Conservation (phyloP, 2,113 vertebrate genomes). For the Callipepla californica region DNA sequence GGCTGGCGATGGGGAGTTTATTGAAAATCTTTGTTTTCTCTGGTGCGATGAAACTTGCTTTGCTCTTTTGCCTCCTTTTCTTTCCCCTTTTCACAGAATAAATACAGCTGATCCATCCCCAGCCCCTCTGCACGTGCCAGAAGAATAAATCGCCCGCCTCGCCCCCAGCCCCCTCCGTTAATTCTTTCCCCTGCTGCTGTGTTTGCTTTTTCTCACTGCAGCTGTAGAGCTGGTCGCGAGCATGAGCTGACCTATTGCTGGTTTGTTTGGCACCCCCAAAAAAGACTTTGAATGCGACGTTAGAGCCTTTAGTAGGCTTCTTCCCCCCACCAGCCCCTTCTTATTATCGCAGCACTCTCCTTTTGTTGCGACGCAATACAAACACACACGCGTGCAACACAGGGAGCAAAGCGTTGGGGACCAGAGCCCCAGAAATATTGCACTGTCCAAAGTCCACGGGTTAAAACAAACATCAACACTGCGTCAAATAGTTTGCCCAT, state of each 20-base stretch:
- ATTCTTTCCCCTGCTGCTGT: constrained; percentile 71
- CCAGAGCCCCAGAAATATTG: constrained; percentile 64
- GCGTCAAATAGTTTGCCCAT: constrained; percentile 73
- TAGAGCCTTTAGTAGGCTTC: constrained; percentile 32
- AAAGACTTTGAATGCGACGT: constrained; percentile 56
- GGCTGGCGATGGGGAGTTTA: constrained; percentile 33
- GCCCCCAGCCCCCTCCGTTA: constrained; percentile 43
- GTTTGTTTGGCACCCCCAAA: constrained; percentile 43
- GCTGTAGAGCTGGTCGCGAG: constrained; percentile 75
- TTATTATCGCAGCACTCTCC: constrained; percentile 34
- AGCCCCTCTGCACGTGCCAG: constrained; percentile 79
- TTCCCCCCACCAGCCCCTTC: not conserved
- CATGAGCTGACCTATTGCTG: constrained; percentile 67
- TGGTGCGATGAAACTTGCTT: constrained; percentile 65
- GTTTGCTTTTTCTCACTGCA: constrained; percentile 78
- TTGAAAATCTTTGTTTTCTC: constrained; percentile 71
- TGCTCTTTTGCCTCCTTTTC: constrained; percentile 71
- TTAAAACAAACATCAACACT: constrained; percentile 83
- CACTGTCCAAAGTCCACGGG: constrained; percentile 71
- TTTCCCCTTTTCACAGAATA: constrained; percentile 76
- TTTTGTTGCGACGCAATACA: constrained; percentile 69
- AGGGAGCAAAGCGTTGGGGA: not conserved
- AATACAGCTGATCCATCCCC: constrained; percentile 84
- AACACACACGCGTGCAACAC: not conserved
- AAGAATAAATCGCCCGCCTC: constrained; percentile 72